Evolutionary conservation across 2,113 vertebrate species (phyloP).

Genomic region (Menura novaehollandiae): DNA sequence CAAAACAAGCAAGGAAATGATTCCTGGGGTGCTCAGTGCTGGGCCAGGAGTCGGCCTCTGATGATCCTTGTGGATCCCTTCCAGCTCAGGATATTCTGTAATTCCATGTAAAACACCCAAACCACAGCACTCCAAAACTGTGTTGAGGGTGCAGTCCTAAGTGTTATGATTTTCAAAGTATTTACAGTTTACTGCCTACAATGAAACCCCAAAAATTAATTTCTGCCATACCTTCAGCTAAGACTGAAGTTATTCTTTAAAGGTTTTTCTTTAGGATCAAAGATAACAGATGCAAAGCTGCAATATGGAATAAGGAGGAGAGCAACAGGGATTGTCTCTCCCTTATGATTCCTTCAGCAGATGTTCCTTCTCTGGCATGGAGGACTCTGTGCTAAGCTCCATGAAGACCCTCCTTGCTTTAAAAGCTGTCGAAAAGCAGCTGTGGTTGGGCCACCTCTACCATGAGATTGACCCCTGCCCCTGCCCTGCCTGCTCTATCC

Average conservation of each 20-base stretch:
- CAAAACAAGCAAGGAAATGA: background rate
- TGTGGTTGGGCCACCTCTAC: constrained; percentile 57
- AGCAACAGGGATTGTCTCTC: constrained; percentile 41
- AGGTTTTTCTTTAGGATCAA: background rate
- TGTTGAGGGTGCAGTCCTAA: background rate
- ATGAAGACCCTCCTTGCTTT: constrained; percentile 15
- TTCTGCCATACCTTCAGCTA: background rate
- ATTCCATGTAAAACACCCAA: background rate
- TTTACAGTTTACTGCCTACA: background rate
- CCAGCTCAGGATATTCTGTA: background rate
- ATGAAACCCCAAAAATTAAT: fast-evolving
- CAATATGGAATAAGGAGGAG: background rate
- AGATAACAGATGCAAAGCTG: background rate
- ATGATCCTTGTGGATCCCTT: background rate
- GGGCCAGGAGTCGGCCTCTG: background rate
- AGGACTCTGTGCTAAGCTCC: constrained; percentile 61
- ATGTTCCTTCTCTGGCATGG: constrained; percentile 44
- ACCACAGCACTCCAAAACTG: background rate
- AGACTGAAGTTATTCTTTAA: background rate
- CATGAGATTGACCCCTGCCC: constrained; percentile 71
- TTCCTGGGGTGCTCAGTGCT: background rate
- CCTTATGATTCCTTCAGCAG: constrained; percentile 61
- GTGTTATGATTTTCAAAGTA: background rate
- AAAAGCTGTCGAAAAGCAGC: constrained; percentile 56
- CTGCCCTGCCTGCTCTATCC: constrained; percentile 50